phyloP scores from a whole-genome alignment of 2,113 vertebrate species.

The Pungitius pungitius region DNA sequence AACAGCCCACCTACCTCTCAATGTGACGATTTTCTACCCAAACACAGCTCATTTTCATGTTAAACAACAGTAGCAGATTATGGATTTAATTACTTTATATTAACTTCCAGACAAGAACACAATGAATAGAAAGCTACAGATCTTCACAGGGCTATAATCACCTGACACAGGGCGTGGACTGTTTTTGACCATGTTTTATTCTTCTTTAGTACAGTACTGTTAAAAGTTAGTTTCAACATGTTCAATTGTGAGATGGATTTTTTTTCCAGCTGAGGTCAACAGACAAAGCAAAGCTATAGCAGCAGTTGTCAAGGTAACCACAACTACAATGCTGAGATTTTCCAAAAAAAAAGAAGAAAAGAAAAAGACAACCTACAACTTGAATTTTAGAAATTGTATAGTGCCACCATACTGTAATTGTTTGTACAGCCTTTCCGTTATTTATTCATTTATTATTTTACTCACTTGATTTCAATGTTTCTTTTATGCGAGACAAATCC shows the following conservation, averaged over 20 bases:
- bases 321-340: conserved; percentile 78
- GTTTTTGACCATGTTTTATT: conserved; percentile 79
- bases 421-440: conserved; percentile 61
- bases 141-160: conserved; percentile 37
- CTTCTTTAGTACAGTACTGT: conserved; percentile 82
- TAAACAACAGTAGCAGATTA: conserved; percentile 7
- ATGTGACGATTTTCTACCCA: background rate
- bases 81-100: background rate
- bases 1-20: background rate
- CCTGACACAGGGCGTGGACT: conserved; percentile 43
- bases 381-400: conserved; percentile 61
- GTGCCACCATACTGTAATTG: conserved; percentile 54
- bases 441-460: conserved; percentile 29
- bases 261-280: conserved; percentile 74
- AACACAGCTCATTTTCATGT: background rate
- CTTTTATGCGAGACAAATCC: conserved; percentile 69
- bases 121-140: background rate
- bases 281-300: conserved; percentile 79
- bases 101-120: background rate
- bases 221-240: conserved; percentile 83
- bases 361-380: conserved; percentile 64
- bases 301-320: conserved; percentile 81
- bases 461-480: conserved; percentile 58
- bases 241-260: conserved; percentile 76
- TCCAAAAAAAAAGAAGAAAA: conserved; percentile 48